These are phyloP conservation scores for Takifugu rubripes DNA, from an alignment of 2,797 vertebrate species.

Conservation along the genomic window DNA sequence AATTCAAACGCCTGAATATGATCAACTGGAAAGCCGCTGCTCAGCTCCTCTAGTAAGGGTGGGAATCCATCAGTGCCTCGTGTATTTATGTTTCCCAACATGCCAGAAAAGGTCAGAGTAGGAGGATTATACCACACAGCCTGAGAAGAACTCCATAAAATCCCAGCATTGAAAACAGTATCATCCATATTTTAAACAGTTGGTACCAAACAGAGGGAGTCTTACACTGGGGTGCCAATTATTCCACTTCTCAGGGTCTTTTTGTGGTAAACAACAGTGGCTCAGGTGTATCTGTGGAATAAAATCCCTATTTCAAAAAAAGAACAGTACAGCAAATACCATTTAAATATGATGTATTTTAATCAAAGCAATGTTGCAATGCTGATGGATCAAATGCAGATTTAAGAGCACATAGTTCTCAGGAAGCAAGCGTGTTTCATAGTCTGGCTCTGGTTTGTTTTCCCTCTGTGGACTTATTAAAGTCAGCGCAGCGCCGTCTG, in stretches of 20 bases:
- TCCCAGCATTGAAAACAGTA: conserved; percentile 76
- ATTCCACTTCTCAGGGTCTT: conserved; percentile 73
- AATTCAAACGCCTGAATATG: conserved; percentile 62
- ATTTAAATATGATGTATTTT: conserved; percentile 37
- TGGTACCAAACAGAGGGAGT: conserved; percentile 71
- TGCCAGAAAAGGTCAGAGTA: conserved; percentile 78
- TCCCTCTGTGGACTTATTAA: conserved; percentile 75
- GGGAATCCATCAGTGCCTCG: conserved; percentile 71
- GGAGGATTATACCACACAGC: conserved; percentile 66
- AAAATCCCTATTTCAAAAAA: conserved; percentile 40
- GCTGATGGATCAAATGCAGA: conserved; percentile 31
- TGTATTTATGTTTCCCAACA: conserved; percentile 75
- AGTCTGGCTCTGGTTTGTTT: conserved; percentile 59
- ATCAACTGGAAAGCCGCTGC: conserved; percentile 59
- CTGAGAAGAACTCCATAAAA: conserved; percentile 77
- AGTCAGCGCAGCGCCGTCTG: conserved; percentile 69
- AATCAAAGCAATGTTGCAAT: conserved; percentile 41
- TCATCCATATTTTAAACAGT: conserved; percentile 84
- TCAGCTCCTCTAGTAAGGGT: conserved; percentile 55
- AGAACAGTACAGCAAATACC: conserved; percentile 15
- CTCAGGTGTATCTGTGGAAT: conserved; percentile 60
- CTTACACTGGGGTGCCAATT: conserved; percentile 79
- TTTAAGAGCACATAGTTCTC: conserved; percentile 68
- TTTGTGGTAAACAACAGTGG: conserved; percentile 50
- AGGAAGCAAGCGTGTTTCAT: conserved; percentile 56